Base-by-base conservation (phyloP, 2,888 invertebrate genomes). In the Rhamphomyia laevipes region DNA sequence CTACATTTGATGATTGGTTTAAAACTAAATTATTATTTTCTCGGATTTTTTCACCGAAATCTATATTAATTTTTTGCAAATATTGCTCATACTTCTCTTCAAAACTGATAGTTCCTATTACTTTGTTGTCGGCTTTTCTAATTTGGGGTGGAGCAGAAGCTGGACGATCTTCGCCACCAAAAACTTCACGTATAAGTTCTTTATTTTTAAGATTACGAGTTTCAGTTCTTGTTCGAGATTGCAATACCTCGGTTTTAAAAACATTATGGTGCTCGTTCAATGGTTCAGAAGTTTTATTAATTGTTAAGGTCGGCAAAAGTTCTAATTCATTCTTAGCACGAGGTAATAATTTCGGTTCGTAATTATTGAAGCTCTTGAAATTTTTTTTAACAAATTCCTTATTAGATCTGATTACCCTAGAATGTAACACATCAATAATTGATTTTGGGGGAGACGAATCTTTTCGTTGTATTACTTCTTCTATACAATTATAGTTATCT, bases 121-220 rank as follows among this genome's bases (percentile, higher is more conserved):
- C 44, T 27, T 48, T 51, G 18, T 56, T 57, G 2, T 55, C 53
- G 0, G 57, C 61, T 44, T 72, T 72, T 1, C 63, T 64, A 21
- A 67, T 63, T 51, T 65, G 64, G 0, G 88, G 87, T 1, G 88
- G 87, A 0, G 88, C 87, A 0, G 87, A 87, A 0, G 87, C 86
- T 0, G 89, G 86, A 40, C 87, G 74, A 60, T 88, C 87, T 52
- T 63, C 65, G 4, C 65, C 68, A 1, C 87, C 87, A 65, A 89
- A 88, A 3, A 88, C 86, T 70, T 88, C 86, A 57, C 85, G 81
- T 41, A 87, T 86, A 4, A 85, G 84, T 40, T 85, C 85, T 59
- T 83, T 74, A 61, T 83, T 82, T 65, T 86, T 84, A 56, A 78
- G 65, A 16, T 82, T 76, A 59, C 84, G 74, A 43, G 83, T 84